Base-by-base conservation (phyloP, 2,888 invertebrate genomes). In the Philaethria dido region DNA sequence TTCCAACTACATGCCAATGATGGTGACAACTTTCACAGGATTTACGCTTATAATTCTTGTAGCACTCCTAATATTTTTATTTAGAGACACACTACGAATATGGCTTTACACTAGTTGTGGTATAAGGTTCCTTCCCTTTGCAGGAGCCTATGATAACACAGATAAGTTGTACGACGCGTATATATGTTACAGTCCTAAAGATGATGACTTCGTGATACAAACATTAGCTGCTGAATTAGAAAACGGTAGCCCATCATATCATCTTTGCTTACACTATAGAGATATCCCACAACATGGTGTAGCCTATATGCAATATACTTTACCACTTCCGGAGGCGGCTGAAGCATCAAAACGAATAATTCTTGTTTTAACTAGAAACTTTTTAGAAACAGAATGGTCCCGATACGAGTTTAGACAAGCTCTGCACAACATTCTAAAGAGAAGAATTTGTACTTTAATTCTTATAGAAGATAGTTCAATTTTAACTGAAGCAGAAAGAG, bases 81-180 rank as follows among this genome's bases (percentile, higher is more conserved):
- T 97, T 88, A 95, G 97, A 76, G 96, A 97, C 83, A 95, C 97
- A 68, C 95, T 98, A 74, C 94, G 97, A 77, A 95, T 97, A 82
- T 98, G 97, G 97, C 92, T 97, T 63, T 97, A 96, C 84, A 96
- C 97, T 73, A 95, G 95, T 77, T 98, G 97, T 86, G 97, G 97
- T 39, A 94, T 98, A 71, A 94, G 97, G 77, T 94, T 98, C 80
- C 96, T 97, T 86, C 94, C 96, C 75, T 95, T 95, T 76, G 93
- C 94, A 66, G 94, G 95, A 76, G 94, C 94, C 66, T 95, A 94
- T 86, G 97, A 96, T 83, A 97, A 97, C 85, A 94, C 96, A 80
- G 97, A 97, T 83, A 97, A 97, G 86, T 94, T 97, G 69, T 98
- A 97, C 93, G 98, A 99, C 89, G 98, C 97, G 74, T 98, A 98